Percentiles rank a stretch among this genome's conserved stretches.
These are phyloP conservation scores for Pseudobourletiella spinata DNA, from an alignment of 1,140 invertebrate species.

Conservation along the genomic window DNA sequence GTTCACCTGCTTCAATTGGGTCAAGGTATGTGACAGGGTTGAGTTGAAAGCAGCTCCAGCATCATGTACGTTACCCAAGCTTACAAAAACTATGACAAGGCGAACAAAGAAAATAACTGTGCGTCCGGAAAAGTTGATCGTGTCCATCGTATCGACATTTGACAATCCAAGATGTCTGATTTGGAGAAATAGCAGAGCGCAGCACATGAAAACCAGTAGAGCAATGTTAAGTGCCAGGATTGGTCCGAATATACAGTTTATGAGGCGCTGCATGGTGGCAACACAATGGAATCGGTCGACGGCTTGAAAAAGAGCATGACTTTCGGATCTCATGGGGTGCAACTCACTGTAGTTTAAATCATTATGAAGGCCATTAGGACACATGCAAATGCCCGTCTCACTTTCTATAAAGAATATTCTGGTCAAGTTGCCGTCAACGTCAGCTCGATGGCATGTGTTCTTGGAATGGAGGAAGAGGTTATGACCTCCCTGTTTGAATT, in stretches of 20 bases:
- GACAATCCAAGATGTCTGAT: conserved; percentile 8
- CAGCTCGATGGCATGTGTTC: background rate
- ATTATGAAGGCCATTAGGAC: background rate
- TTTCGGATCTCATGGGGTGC: background rate
- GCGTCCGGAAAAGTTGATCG: background rate
- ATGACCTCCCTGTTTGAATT: background rate
- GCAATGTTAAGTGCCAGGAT: conserved; percentile 10
- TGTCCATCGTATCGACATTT: background rate
- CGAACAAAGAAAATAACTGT: conserved; percentile 15
- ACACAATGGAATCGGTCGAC: conserved; percentile 9
- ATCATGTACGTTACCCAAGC: conserved; percentile 26
- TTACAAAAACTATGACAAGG: conserved; percentile 25
- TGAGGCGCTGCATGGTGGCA: conserved; percentile 4
- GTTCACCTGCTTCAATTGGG: conserved; percentile 6
- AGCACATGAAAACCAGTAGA: conserved; percentile 12
- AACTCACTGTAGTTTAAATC: background rate
- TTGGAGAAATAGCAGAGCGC: conserved; percentile 14
- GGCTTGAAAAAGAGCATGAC: background rate
- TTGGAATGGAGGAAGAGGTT: background rate
- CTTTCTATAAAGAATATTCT: background rate
- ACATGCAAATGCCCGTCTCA: background rate
- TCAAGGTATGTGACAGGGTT: background rate
- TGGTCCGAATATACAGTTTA: conserved; percentile 13
- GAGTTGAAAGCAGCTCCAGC: conserved; percentile 14
- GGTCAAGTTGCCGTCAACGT: background rate